Evolutionary conservation across 2,113 vertebrate species (phyloP), one percentile per base, ranked within the genome.

Genomic region (Apaloderma vittatum): DNA sequence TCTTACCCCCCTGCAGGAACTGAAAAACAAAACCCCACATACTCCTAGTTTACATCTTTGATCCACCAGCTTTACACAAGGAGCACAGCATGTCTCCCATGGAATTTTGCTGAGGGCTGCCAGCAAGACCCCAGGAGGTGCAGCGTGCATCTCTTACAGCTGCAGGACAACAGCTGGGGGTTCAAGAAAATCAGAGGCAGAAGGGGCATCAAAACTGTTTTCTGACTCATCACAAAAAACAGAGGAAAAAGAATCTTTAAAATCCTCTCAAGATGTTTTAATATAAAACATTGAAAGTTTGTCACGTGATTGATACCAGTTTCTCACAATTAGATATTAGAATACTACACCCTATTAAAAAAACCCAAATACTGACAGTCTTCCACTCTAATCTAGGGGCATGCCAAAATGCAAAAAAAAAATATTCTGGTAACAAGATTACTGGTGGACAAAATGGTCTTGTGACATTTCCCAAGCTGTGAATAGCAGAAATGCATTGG

Each of bases 211-310:
- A 48, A 46, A 96, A 84, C 72, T 94, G 51, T 86, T 84, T 92
- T 90, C 86, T 92, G 65, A 90, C 34, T 91, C 79, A 88, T 75
- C 72, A 83, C 36, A 93, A 71, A 93, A 88, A 63, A 12, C 16
- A 88, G 57, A 49, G 43, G 7, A 6, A 15, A 70, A 75, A n/a
- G 65, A 8, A 20, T 37, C 20, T 40, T 88, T 36, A 10, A 71
- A 92, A 63, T 75, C 65, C 26, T 91, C 61, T 85, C 37, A 68
- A 85, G 32, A 72, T 84, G 19, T 80, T 76, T 94, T 84, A 86
- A 48, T 52, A 58, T 71, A 88, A 88, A 85, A 63, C 59, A 66
- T 73, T 37, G 43, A 15, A 81, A 88, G 52, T 67, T 80, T 66
- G 5, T 49, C 32, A n/a, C 40, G 19, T 21, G 22, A 80, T 46